These are phyloP conservation scores for Menidia menidia DNA, from an alignment of 2,797 vertebrate species.

Conservation along the genomic window DNA sequence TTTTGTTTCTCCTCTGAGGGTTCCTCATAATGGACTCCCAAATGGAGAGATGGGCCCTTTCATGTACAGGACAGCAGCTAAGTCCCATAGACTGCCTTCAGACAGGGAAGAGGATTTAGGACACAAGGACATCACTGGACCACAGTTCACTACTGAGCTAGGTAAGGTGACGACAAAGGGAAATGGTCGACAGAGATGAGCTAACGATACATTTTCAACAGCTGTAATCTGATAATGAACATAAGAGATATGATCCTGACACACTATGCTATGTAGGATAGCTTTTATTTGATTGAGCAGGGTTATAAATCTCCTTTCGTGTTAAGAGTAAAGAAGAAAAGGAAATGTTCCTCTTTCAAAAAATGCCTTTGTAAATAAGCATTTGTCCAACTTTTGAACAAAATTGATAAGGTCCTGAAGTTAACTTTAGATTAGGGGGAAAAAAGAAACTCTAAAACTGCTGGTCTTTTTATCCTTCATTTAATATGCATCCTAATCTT, in stretches of 20 bases:
- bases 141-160: slow-evolving; percentile 84
- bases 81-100: slow-evolving; percentile 64
- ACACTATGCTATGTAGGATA: neutral
- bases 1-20: slow-evolving; percentile 88
- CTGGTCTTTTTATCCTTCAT: too few species aligned
- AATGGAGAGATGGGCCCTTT: slow-evolving; percentile 89
- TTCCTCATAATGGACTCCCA: slow-evolving; percentile 88
- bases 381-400: too few species aligned
- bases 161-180: slow-evolving; percentile 79
- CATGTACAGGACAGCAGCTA: slow-evolving; percentile 86
- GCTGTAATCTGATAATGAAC: neutral
- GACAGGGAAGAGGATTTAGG: slow-evolving; percentile 77
- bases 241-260: neutral
- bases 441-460: too few species aligned
- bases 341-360: too few species aligned
- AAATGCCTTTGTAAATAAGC: too few species aligned
- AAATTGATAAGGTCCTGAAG: too few species aligned
- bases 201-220: neutral
- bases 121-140: slow-evolving; percentile 78
- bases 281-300: neutral
- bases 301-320: too few species aligned
- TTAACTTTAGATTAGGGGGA: too few species aligned
- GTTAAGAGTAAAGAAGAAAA: too few species aligned
- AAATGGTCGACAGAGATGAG: neutral
- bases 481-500: too few species aligned